Percentiles rank a stretch among this genome's conserved stretches.
phyloP scores from a whole-genome alignment of 2,888 invertebrate species.

The Temnothorax unifasciatus region DNA sequence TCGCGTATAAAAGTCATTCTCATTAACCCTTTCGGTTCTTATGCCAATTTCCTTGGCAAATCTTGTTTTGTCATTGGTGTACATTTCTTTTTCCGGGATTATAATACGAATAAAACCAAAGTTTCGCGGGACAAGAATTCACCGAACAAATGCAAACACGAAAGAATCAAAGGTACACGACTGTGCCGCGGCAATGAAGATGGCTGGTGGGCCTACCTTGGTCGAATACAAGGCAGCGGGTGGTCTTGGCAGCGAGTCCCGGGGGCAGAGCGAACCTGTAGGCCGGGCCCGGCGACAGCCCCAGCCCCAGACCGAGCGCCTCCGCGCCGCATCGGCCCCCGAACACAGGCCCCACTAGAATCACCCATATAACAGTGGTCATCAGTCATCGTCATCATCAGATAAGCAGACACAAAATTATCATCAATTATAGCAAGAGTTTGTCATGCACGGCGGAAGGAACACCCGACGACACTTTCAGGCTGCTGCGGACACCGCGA shows the following conservation, averaged over 20 bases:
- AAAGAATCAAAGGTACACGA: conserved; percentile 39
- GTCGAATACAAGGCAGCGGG: conserved; percentile 86
- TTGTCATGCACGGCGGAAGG: conserved; percentile 34
- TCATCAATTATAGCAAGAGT: conserved; percentile 47
- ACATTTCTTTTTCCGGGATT: no score
- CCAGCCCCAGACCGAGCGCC: conserved; percentile 86
- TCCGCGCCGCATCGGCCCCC: conserved; percentile 87
- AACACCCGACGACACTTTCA: conserved; percentile 25
- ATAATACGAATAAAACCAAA: background rate
- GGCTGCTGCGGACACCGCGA: background rate
- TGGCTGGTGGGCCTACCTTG: conserved; percentile 86
- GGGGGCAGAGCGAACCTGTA: conserved; percentile 87
- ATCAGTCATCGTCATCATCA: conserved; percentile 78
- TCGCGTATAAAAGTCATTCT: background rate
- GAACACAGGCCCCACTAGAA: conserved; percentile 87
- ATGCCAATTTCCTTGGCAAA: background rate
- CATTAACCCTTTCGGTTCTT: conserved; percentile 33
- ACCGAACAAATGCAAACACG: background rate
- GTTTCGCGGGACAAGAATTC: background rate
- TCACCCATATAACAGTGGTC: conserved; percentile 83
- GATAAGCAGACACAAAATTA: conserved; percentile 47
- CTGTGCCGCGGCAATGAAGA: conserved; percentile 77
- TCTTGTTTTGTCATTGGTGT: background rate
- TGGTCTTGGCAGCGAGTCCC: conserved; percentile 86
- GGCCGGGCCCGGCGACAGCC: conserved; percentile 86